Percentiles rank a stretch among this genome's conserved stretches.
Conservation (phyloP, 1,140 invertebrate genomes). For the Galendromus occidentalis region DNA sequence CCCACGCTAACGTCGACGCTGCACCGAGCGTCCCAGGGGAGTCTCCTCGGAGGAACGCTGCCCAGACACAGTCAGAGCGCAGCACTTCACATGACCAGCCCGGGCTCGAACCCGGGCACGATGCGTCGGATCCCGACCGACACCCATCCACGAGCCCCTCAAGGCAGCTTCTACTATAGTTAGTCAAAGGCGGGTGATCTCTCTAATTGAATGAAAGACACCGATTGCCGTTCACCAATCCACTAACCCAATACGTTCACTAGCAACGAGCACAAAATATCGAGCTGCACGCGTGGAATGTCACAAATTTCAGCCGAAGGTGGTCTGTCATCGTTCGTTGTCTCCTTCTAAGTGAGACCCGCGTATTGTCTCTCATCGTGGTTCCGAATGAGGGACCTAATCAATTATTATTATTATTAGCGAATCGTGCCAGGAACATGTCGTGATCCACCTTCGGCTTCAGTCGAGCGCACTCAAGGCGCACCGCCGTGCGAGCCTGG, state of each 20-base stretch:
- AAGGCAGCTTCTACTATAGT: conserved; percentile 12
- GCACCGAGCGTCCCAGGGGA: conserved; percentile 8
- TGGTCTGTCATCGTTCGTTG: too few relatives aligned
- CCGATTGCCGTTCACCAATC: too few relatives aligned
- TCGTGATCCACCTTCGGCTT: not conserved
- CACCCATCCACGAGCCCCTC: conserved; percentile 8
- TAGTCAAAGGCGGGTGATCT: not conserved
- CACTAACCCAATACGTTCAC: too few relatives aligned
- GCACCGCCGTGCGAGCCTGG: not conserved
- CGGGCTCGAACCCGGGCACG: not conserved
- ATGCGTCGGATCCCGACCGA: conserved; percentile 4
- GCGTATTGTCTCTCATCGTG: too few relatives aligned
- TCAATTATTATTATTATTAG: too few relatives aligned
- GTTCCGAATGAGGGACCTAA: too few relatives aligned
- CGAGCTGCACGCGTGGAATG: too few relatives aligned
- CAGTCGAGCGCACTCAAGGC: not conserved
- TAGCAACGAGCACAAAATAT: too few relatives aligned
- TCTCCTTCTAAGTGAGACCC: too few relatives aligned
- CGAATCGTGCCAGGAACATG: not conserved
- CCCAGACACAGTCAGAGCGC: not conserved
- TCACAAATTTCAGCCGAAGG: too few relatives aligned
- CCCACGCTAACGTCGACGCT: conserved; percentile 3
- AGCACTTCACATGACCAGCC: not conserved
- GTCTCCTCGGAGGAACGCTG: not conserved
- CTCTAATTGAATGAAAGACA: too few relatives aligned